Evolutionary conservation across 1,140 invertebrate species (phyloP), one percentile per base, ranked within the genome.

Genomic region (Diabrotica undecimpunctata): DNA sequence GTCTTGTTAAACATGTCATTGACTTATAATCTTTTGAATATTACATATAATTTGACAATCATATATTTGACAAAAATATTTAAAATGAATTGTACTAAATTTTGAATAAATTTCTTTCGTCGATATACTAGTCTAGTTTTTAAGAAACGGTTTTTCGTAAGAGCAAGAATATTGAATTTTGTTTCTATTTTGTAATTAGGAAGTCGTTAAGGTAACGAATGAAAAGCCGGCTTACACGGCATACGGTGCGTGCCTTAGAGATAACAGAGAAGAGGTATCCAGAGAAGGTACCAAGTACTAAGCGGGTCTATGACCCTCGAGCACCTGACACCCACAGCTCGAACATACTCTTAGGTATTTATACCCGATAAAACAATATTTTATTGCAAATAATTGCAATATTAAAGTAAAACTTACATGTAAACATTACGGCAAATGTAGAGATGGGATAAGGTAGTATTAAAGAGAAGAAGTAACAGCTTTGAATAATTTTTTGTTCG

Each of bases 291-390:
- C 25, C 25, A 25, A 46, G 41, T n/a, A 46, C 41, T n/a, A 46
- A 46, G 25, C 55, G 61, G 73, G 72, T 74, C 74, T 67, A 65
- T 72, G 74, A 75, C 74, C 74, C 63, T 67, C 57, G 70, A 73
- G 70, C 72, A 75, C 71, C 72, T 75, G 74, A 74, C 74, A 75
- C 74, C 74, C 74, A 75, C 74, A 67, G 71, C 68, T 62, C 58
- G 66, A 66, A 71, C 71, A 71, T 70, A 73, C 67, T 73, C 71
- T 65, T 59, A 63, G 68, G 71, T 73, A 75, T 75, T 75, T 75
- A 75, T 72, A 75, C 70, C 71, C 74, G 72, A 75, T 74, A 75
- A 75, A 75, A 74, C 68, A 73, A 69, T 71, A 73, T 75, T 74
- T 75, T 75, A 75, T 71, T 71, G 72, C 71, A 65, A 70, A 74